Conservation (phyloP, 2,797 vertebrate species). For the Amblyopsis hoosieri region DNA sequence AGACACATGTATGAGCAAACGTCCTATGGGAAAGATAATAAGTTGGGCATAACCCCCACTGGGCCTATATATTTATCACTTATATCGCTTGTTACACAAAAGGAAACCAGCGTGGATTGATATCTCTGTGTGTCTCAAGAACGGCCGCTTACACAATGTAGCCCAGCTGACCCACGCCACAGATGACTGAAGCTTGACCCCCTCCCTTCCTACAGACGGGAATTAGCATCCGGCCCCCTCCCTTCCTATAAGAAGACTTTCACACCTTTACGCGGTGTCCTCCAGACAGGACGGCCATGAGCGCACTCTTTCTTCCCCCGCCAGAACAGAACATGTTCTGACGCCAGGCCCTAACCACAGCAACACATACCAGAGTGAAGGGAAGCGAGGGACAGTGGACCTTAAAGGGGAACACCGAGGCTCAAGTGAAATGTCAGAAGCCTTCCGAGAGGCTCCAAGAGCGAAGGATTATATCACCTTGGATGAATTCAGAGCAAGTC, state of each 20-base stretch:
- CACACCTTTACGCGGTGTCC: constrained; percentile 38
- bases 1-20: not conserved
- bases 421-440: not conserved
- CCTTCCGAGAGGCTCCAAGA: constrained; percentile 3
- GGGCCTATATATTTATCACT: not conserved
- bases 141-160: not conserved
- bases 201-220: constrained; percentile 25
- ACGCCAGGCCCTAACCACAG: constrained; percentile 9
- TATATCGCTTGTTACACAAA: not conserved
- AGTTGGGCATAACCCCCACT: not conserved
- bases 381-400: not conserved
- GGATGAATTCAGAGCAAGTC: constrained; percentile 14
- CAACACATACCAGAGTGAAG: constrained; percentile 1
- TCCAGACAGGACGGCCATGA: constrained; percentile 36
- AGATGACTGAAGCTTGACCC: constrained; percentile 50
- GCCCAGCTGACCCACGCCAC: constrained; percentile 18
- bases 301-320: constrained; percentile 21
- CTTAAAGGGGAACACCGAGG: not conserved
- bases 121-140: constrained; percentile 5
- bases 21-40: not conserved
- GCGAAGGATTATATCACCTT: constrained; percentile 16
- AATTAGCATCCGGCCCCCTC: constrained; percentile 34
- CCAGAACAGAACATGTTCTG: constrained; percentile 18
- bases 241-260: constrained; percentile 41
- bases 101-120: constrained; percentile 3